A percentile compares a stretch with the other conserved stretches of the same genome.
Evolutionary conservation across 1,140 invertebrate genomes (phyloP).

Genomic region (Chrysomallon squamiferum): DNA sequence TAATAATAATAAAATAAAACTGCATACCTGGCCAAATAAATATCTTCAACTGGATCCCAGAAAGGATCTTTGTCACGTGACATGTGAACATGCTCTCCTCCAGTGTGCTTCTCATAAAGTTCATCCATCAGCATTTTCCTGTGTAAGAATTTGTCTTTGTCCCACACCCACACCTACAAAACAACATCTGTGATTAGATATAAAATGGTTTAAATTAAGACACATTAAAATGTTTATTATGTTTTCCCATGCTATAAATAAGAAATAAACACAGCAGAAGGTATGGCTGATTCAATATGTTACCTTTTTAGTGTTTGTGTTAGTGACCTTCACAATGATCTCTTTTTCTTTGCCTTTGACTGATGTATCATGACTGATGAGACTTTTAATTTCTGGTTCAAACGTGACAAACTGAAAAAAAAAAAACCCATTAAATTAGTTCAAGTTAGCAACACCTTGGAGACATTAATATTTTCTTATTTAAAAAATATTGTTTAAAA

Average conservation of each 20-base stretch:
- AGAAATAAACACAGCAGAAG: too few relatives aligned
- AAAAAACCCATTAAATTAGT: slow-evolving; percentile 1
- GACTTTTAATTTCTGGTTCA: slow-evolving; percentile 40
- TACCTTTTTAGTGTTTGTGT: slow-evolving; percentile 43
- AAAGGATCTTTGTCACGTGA: slow-evolving; percentile 40
- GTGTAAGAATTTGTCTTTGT: slow-evolving; percentile 67
- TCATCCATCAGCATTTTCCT: slow-evolving; percentile 71
- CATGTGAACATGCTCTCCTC: slow-evolving; percentile 59
- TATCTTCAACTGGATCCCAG: slow-evolving; percentile 49
- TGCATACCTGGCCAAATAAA: slow-evolving; percentile 46
- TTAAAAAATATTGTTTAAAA: too few relatives aligned
- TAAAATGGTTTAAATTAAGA: too few relatives aligned
- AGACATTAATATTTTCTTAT: too few relatives aligned
- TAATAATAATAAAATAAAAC: too few relatives aligned
- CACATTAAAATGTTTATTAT: too few relatives aligned
- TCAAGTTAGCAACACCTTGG: too few relatives aligned
- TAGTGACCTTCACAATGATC: slow-evolving; percentile 37
- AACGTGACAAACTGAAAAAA: slow-evolving; percentile 34
- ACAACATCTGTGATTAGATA: too few relatives aligned
- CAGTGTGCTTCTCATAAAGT: slow-evolving; percentile 68
- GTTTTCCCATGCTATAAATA: too few relatives aligned
- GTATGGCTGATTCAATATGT: too few relatives aligned
- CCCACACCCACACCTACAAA: slow-evolving; percentile 66
- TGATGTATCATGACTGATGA: slow-evolving; percentile 36
- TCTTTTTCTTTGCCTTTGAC: slow-evolving; percentile 34